Conservation (phyloP, 2,113 vertebrate genomes). For the Holacanthus passer region DNA sequence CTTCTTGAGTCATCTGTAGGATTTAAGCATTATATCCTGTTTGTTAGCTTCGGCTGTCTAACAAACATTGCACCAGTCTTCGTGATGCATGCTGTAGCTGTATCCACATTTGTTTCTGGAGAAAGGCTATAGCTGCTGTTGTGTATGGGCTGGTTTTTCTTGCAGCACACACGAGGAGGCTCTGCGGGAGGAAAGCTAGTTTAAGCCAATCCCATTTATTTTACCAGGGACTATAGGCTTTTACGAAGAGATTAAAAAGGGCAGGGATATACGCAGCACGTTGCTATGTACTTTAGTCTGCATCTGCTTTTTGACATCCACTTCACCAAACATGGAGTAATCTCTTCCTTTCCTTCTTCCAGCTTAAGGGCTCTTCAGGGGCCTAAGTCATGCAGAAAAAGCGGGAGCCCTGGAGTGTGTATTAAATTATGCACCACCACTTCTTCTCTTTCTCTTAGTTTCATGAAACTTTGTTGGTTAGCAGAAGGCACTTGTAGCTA, state of each 20-base stretch:
- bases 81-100: slow-evolving; percentile 31
- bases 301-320: slow-evolving; percentile 33
- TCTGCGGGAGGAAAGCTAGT: slow-evolving; percentile 35
- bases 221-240: slow-evolving; percentile 37
- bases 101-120: slow-evolving; percentile 31
- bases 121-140: neutral
- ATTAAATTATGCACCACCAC: slow-evolving; percentile 34
- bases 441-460: neutral
- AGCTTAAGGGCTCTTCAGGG: slow-evolving; percentile 29
- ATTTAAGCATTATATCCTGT: slow-evolving; percentile 7
- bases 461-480: slow-evolving; percentile 29
- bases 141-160: slow-evolving; percentile 14
- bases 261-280: slow-evolving; percentile 13
- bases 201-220: slow-evolving; percentile 58
- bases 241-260: slow-evolving; percentile 44
- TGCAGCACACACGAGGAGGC: slow-evolving; percentile 11
- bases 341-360: slow-evolving; percentile 26
- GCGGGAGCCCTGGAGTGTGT: slow-evolving; percentile 13
- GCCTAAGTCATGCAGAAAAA: slow-evolving; percentile 27
- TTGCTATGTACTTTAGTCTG: slow-evolving; percentile 31
- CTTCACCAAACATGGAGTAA: slow-evolving; percentile 36
- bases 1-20: slow-evolving; percentile 23
- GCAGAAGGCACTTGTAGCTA: slow-evolving; percentile 25
- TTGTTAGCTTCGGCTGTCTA: slow-evolving; percentile 22
- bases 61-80: slow-evolving; percentile 3